Percentiles rank a stretch among this genome's conserved stretches.
phyloP scores from a whole-genome alignment of 2,888 invertebrate genomes.

The Polyommatus iphigenia region DNA sequence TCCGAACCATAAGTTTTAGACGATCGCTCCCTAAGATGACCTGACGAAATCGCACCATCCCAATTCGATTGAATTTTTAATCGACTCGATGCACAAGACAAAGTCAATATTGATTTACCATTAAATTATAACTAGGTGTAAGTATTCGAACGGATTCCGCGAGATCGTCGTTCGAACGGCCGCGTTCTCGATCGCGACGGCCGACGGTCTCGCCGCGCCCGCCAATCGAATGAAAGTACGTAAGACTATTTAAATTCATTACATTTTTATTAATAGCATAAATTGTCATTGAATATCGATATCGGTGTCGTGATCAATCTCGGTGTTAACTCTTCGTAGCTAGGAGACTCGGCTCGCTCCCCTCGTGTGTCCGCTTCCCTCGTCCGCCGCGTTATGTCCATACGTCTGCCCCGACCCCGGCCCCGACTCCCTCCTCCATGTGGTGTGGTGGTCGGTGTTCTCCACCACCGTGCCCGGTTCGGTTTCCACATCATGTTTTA shows the following conservation, averaged over 20 bases:
- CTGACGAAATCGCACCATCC: slow-evolving; percentile 33
- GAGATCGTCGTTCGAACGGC: slow-evolving; percentile 49
- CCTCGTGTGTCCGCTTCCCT: slow-evolving; percentile 35
- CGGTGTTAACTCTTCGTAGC: slow-evolving; percentile 50
- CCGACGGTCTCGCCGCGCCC: slow-evolving; percentile 58
- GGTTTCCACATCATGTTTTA: slow-evolving; percentile 43
- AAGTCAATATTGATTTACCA: slow-evolving; percentile 65
- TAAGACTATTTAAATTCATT: slow-evolving; percentile 57
- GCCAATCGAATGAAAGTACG: slow-evolving; percentile 50
- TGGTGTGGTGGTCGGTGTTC: background rate
- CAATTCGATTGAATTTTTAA: slow-evolving; percentile 22
- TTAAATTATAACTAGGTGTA: slow-evolving; percentile 61
- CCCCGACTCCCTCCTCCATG: background rate
- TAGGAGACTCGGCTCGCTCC: slow-evolving; percentile 38
- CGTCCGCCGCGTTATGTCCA: slow-evolving; percentile 32
- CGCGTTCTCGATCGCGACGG: slow-evolving; percentile 29
- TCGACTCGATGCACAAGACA: slow-evolving; percentile 54
- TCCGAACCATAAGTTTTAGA: slow-evolving; percentile 51
- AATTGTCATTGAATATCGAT: slow-evolving; percentile 50
- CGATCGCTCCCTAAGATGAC: slow-evolving; percentile 18
- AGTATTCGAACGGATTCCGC: slow-evolving; percentile 55
- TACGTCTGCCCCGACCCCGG: background rate
- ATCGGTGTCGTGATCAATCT: slow-evolving; percentile 55
- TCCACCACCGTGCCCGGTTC: slow-evolving; percentile 1
- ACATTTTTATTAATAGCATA: slow-evolving; percentile 48